phyloP scores from a whole-genome alignment of 2,888 invertebrate genomes.

The Melanostoma scalare region DNA sequence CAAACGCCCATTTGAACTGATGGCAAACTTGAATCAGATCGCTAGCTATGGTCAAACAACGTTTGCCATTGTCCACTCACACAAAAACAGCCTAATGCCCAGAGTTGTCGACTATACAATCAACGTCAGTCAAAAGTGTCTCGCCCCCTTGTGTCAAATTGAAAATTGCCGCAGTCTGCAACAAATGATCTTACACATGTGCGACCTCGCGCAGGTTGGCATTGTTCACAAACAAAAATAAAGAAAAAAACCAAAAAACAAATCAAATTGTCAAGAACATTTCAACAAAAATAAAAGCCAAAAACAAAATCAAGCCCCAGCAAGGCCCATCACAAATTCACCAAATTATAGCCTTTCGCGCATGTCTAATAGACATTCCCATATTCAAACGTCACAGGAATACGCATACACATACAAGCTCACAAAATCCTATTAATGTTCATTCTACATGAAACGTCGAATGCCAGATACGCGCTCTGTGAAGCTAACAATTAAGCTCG shows the following conservation, averaged over 20 bases:
- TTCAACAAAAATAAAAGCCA: constrained; percentile 33
- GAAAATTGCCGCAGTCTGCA: constrained; percentile 50
- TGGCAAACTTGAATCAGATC: constrained; percentile 43
- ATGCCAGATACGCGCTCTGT: constrained; percentile 57
- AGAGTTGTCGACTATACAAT: constrained; percentile 67
- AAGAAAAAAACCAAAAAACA: constrained; percentile 33
- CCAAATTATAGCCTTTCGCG: constrained; percentile 68
- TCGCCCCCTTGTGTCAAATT: constrained; percentile 70
- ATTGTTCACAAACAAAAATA: constrained; percentile 43
- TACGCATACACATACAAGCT: constrained; percentile 27
- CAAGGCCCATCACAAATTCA: constrained; percentile 34
- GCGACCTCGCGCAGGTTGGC: constrained; percentile 32
- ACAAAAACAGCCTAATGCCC: constrained; percentile 50
- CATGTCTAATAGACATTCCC: constrained; percentile 68
- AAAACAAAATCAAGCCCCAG: constrained; percentile 29
- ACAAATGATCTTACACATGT: constrained; percentile 9
- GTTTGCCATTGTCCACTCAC: constrained; percentile 55
- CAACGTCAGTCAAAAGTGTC: constrained; percentile 69
- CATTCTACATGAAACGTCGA: constrained; percentile 68
- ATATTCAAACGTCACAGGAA: constrained; percentile 51
- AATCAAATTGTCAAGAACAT: constrained; percentile 70
- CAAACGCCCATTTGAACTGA: constrained; percentile 45
- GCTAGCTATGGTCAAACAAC: constrained; percentile 25
- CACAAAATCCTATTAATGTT: constrained; percentile 46
- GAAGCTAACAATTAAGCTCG: constrained; percentile 62